phyloP scores from a whole-genome alignment of 2,113 vertebrate genomes.

The Lontra canadensis region DNA sequence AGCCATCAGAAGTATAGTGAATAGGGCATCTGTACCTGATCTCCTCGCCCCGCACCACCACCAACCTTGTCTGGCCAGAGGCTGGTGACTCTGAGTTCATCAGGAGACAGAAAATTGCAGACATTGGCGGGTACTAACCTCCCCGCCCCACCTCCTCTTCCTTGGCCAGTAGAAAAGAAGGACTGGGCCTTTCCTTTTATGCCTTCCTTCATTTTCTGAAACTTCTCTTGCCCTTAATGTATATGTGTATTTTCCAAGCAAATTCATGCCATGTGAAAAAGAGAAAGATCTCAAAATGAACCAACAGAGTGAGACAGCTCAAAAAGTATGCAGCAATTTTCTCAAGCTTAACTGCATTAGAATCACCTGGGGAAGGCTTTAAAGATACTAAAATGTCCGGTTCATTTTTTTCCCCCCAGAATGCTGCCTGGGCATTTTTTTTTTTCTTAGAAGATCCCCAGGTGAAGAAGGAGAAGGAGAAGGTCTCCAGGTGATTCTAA shows the following conservation, averaged over 20 bases:
- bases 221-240: not conserved
- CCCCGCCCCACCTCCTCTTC: fast-evolving
- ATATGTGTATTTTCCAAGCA: not conserved
- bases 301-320: not conserved
- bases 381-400: not conserved
- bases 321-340: not conserved
- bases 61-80: not conserved
- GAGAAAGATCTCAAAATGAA: not conserved
- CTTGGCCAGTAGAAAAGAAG: not conserved
- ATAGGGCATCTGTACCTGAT: slow-evolving; percentile 24
- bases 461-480: no score
- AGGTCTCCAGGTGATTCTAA: not conserved
- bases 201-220: not conserved
- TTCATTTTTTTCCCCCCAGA: not conserved
- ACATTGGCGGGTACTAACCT: not conserved
- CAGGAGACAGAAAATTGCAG: not conserved
- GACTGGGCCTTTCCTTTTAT: not conserved
- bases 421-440: not conserved
- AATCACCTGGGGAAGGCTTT: not conserved
- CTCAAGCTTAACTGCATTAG: not conserved
- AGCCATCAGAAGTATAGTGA: not conserved
- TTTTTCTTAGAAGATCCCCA: not conserved
- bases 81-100: not conserved
- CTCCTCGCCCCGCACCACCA: no score
- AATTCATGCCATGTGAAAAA: not conserved